A percentile compares a stretch with the other conserved stretches of the same genome.
Evolutionary conservation across 2,113 vertebrate genomes (phyloP).

Genomic region (Dasypus novemcinctus): DNA sequence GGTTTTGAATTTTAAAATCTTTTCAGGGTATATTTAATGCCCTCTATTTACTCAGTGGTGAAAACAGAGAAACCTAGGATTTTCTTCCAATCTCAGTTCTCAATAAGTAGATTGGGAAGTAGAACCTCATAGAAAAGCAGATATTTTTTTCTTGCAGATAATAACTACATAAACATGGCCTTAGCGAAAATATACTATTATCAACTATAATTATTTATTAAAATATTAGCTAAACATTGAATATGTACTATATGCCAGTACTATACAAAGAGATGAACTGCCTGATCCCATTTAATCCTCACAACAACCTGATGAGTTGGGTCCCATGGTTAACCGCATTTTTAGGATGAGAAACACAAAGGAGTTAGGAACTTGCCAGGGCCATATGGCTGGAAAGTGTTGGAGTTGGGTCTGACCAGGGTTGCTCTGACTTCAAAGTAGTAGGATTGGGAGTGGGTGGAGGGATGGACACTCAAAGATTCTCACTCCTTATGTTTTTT

Average conservation of each 20-base stretch:
- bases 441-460: neutral
- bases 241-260: neutral
- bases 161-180: neutral
- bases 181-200: constrained; percentile 14
- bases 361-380: neutral
- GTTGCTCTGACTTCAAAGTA: neutral
- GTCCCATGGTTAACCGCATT: neutral
- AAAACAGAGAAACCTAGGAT: constrained; percentile 37
- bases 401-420: neutral
- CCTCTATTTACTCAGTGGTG: neutral
- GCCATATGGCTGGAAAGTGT: neutral
- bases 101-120: neutral
- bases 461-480: neutral
- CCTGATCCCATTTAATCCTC: neutral
- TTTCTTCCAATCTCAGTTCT: constrained; percentile 38
- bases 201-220: neutral
- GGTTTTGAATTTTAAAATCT: constrained; percentile 43
- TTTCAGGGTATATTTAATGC: constrained; percentile 36
- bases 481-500: neutral
- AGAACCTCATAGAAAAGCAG: constrained; percentile 32
- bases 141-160: constrained; percentile 13
- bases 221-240: constrained; percentile 14
- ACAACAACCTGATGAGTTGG: neutral
- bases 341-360: neutral
- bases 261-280: neutral